Conservation (phyloP, 2,888 invertebrate genomes). For the Autographa pulchrina region DNA sequence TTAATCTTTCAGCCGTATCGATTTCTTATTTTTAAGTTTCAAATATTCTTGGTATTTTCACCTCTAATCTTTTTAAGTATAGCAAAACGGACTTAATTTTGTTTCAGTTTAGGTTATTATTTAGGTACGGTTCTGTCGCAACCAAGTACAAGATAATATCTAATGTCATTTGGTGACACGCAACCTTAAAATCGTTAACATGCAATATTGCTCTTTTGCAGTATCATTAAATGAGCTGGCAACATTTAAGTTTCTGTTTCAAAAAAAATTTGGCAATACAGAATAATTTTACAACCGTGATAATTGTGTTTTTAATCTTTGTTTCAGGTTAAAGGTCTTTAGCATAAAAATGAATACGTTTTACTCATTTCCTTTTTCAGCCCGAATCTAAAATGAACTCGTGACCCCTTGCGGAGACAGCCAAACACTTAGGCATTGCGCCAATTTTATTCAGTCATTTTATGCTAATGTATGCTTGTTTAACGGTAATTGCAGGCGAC, state of each 20-base stretch:
- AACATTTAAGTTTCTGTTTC: not conserved
- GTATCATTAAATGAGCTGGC: conserved; percentile 1
- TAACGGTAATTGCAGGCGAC: not conserved
- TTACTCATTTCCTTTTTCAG: not conserved
- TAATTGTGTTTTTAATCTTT: not conserved
- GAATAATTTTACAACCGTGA: not conserved
- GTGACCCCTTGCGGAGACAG: not conserved
- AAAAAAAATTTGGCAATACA: not conserved
- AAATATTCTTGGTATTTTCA: not conserved
- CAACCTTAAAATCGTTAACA: not conserved
- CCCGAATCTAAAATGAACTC: not conserved
- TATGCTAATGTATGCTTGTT: not conserved
- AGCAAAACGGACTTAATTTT: not conserved
- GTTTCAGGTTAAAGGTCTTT: not conserved
- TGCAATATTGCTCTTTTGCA: not conserved
- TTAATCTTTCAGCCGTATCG: conserved; percentile 4
- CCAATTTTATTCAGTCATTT: conserved; percentile 1
- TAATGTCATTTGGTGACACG: not conserved
- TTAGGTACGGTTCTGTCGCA: not conserved
- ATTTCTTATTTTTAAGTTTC: not conserved
- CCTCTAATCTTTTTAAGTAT: not conserved
- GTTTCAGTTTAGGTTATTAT: not conserved
- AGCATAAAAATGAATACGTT: not conserved
- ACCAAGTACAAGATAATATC: not conserved
- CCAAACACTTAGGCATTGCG: not conserved